A percentile compares a stretch with the other conserved stretches of the same genome.
These are phyloP conservation scores for Chrysodeixis includens DNA, from an alignment of 2,888 invertebrate species.

Conservation along the genomic window DNA sequence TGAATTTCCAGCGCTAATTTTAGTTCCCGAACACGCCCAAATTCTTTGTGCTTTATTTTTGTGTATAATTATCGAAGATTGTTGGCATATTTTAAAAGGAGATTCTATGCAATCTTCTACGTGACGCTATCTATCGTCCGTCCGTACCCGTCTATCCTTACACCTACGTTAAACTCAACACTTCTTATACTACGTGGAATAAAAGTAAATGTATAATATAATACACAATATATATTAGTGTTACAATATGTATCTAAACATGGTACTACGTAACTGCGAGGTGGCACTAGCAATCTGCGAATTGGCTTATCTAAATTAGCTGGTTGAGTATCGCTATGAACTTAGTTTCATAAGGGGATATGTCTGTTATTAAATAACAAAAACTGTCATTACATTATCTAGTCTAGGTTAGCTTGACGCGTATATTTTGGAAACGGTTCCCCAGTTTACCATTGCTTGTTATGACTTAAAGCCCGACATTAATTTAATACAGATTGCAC, in stretches of 20 bases:
- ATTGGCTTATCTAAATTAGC: conserved; percentile 67
- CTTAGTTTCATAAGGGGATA: not conserved
- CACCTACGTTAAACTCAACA: conserved; percentile 75
- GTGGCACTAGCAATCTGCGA: conserved; percentile 80
- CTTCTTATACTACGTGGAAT: conserved; percentile 85
- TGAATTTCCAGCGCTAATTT: conserved; percentile 4
- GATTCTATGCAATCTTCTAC: conserved; percentile 67
- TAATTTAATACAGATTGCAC: too few relatives aligned
- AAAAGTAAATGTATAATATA: conserved; percentile 73
- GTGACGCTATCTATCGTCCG: conserved; percentile 66
- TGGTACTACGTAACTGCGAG: conserved; percentile 83
- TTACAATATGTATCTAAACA: conserved; percentile 71
- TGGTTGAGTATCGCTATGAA: conserved; percentile 21
- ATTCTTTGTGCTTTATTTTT: conserved; percentile 13
- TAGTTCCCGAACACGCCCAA: conserved; percentile 15
- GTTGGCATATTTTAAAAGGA: conserved; percentile 79
- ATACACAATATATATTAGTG: conserved; percentile 62
- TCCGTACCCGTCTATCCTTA: conserved; percentile 81
- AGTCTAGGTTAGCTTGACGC: not conserved
- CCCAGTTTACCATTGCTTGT: not conserved
- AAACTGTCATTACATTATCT: conserved; percentile 2
- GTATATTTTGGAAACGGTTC: not conserved
- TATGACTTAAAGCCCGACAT: conserved; percentile 1
- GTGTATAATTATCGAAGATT: conserved; percentile 1
- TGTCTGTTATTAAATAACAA: not conserved